A percentile compares a stretch with the other conserved stretches of the same genome.
These are phyloP conservation scores for Timema cristinae DNA, from an alignment of 2,888 invertebrate species.

Conservation along the genomic window DNA sequence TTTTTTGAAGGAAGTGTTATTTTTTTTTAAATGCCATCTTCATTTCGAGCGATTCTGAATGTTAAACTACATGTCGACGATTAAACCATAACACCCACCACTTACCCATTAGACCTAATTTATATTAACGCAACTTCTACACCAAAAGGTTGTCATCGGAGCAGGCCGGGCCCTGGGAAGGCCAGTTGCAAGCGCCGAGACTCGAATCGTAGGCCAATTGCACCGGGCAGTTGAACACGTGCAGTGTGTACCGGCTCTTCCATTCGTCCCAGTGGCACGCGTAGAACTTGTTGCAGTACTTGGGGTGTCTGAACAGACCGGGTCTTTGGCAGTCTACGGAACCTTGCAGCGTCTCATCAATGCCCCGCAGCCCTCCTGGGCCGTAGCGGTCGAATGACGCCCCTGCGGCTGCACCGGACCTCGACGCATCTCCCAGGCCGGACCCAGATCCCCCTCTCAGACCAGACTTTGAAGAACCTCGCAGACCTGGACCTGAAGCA, in stretches of 20 bases:
- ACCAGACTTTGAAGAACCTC: too few relatives aligned
- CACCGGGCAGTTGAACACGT: constrained; percentile 73
- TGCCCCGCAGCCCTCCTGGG: constrained; percentile 57
- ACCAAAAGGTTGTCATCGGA: constrained; percentile 64
- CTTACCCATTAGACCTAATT: not conserved
- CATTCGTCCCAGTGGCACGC: constrained; percentile 76
- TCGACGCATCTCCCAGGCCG: constrained; percentile 3
- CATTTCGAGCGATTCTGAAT: too few relatives aligned
- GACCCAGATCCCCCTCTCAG: constrained; percentile 30
- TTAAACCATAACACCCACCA: too few relatives aligned
- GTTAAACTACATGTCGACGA: too few relatives aligned
- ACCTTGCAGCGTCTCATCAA: constrained; percentile 56
- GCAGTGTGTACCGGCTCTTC: constrained; percentile 69
- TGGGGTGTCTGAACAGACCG: constrained; percentile 62
- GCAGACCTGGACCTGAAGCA: not conserved
- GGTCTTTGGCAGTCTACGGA: constrained; percentile 49
- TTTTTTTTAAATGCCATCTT: too few relatives aligned
- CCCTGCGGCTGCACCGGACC: constrained; percentile 42
- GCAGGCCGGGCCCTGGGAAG: constrained; percentile 73
- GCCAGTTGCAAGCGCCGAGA: constrained; percentile 78
- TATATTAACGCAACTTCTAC: constrained; percentile 35
- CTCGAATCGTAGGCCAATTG: constrained; percentile 71
- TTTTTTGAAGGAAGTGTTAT: too few relatives aligned
- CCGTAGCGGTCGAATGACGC: constrained; percentile 54
- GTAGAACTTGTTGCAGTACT: constrained; percentile 77